phyloP scores from a whole-genome alignment of 2,888 invertebrate genomes.

The Germaria angustata region DNA sequence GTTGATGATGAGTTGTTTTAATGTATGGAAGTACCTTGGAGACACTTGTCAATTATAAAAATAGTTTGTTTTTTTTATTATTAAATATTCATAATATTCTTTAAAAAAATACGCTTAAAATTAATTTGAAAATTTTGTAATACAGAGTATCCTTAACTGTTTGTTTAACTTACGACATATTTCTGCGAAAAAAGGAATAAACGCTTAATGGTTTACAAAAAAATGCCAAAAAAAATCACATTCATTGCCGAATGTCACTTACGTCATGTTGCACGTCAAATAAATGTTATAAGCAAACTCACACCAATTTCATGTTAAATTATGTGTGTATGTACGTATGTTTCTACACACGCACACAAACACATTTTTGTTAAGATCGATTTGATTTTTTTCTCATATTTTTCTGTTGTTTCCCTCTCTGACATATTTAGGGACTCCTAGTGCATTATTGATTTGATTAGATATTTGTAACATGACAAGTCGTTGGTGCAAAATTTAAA shows the following conservation, averaged over 20 bases:
- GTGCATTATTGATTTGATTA: background rate
- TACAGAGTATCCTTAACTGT: background rate
- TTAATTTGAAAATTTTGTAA: background rate
- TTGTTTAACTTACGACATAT: no score
- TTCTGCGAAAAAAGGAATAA: background rate
- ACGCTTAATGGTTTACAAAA: conserved; percentile 25
- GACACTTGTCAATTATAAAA: conserved; percentile 37
- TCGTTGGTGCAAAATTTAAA: no score
- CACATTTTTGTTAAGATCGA: conserved; percentile 10
- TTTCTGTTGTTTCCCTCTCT: background rate
- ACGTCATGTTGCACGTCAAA: conserved; percentile 57
- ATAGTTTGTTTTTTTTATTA: background rate
- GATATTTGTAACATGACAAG: background rate
- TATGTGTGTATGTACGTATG: no score
- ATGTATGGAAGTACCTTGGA: conserved; percentile 34
- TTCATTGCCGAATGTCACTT: conserved; percentile 46
- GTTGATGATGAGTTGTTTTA: conserved; percentile 34
- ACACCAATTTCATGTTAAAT: background rate
- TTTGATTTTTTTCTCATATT: conserved; percentile 16
- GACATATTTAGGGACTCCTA: background rate
- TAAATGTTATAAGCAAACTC: conserved; percentile 49
- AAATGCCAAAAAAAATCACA: background rate
- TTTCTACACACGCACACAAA: background rate
- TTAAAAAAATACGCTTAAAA: background rate
- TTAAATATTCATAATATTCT: background rate